Conservation (phyloP, 2,797 vertebrate genomes). For the Crax fasciolata region DNA sequence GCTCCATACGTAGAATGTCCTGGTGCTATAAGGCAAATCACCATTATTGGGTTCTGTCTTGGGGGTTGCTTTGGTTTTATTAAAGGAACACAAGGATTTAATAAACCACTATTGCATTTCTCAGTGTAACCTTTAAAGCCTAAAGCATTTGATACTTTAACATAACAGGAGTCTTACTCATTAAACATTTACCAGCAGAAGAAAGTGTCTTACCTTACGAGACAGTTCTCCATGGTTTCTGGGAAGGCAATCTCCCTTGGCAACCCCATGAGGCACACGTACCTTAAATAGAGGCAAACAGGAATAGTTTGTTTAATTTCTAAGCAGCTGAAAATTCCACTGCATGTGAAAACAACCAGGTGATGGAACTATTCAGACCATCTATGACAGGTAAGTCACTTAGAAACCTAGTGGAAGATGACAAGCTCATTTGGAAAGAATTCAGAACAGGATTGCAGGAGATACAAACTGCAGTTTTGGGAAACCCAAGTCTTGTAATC, state of each 20-base stretch:
- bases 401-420: background rate
- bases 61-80: slow-evolving; percentile 38
- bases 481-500: background rate
- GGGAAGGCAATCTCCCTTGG: slow-evolving; percentile 84
- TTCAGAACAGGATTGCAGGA: background rate
- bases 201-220: slow-evolving; percentile 87
- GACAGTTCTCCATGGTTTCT: slow-evolving; percentile 84
- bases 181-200: slow-evolving; percentile 19
- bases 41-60: background rate
- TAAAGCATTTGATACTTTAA: slow-evolving; percentile 54
- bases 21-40: slow-evolving; percentile 82
- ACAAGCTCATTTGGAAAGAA: background rate
- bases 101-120: slow-evolving; percentile 72
- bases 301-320: background rate
- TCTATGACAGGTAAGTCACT: background rate
- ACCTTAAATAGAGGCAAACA: slow-evolving; percentile 82
- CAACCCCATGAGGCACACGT: slow-evolving; percentile 88
- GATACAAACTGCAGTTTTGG: background rate
- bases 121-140: slow-evolving; percentile 66
- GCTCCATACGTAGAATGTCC: slow-evolving; percentile 85
- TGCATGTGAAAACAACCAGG: background rate
- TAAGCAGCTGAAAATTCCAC: background rate
- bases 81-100: slow-evolving; percentile 72
- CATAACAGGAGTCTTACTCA: background rate
- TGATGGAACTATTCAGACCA: background rate